Conservation (phyloP, 2,113 vertebrate species). For the Limnothrissa miodon region DNA sequence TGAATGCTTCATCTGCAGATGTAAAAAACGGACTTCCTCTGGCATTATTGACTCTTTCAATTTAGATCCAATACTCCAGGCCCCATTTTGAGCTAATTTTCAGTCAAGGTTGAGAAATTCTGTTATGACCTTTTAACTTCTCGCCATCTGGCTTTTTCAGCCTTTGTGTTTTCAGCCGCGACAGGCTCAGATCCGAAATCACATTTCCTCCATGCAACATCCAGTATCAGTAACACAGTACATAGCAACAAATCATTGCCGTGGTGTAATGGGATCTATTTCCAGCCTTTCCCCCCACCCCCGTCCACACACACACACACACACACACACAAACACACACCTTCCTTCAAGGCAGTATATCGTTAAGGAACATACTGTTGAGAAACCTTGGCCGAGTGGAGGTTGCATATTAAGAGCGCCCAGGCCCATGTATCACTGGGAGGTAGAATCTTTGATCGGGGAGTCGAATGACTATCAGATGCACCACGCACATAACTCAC, state of each 20-base stretch:
- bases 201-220: slow-evolving; percentile 60
- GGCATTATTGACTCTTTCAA: slow-evolving; percentile 12
- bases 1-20: background rate
- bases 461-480: slow-evolving; percentile 32
- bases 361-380: slow-evolving; percentile 60
- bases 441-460: slow-evolving; percentile 47
- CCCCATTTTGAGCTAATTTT: background rate
- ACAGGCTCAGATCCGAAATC: slow-evolving; percentile 52
- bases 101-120: slow-evolving; percentile 15
- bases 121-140: slow-evolving; percentile 17
- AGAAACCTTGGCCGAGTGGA: slow-evolving; percentile 48
- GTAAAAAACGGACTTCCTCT: background rate
- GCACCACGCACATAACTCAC: slow-evolving; percentile 40
- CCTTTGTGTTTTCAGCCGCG: background rate
- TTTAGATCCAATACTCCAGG: slow-evolving; percentile 13
- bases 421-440: slow-evolving; percentile 49
- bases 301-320: background rate
- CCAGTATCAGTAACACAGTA: slow-evolving; percentile 66
- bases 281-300: background rate
- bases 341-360: slow-evolving; percentile 48
- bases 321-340: background rate
- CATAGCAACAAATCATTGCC: slow-evolving; percentile 60
- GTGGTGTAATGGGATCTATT: slow-evolving; percentile 60
- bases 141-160: slow-evolving; percentile 26
- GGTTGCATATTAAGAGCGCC: slow-evolving; percentile 23